Evolutionary conservation across 2,888 invertebrate genomes (phyloP), one percentile per base, ranked within the genome.

Genomic region (Volucella bombylans): DNA sequence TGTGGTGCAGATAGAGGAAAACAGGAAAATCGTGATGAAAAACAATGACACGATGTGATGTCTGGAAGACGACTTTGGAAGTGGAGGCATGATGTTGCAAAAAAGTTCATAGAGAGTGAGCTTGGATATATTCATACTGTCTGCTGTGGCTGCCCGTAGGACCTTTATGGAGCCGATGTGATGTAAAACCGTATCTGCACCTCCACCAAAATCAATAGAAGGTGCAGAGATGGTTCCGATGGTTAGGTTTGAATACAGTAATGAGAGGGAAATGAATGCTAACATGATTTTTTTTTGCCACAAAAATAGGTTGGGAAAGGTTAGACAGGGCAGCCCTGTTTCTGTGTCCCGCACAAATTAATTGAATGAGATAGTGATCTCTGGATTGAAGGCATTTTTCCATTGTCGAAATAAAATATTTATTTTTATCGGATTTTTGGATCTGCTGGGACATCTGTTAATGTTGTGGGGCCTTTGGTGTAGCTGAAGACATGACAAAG

Each of bases 21-120:
- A 41, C 83, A 83, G 74, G 80, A 83, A 80, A 83, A 80, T 80
- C 83, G 83, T 83, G 83, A 83, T 83, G 80, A 74, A 80, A 83
- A 83, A 83, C 83, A 83, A 83, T 83, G 83, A 83, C 83, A 83
- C 83, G 80, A 83, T 71, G 80, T 80, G 83, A 80, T 80, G 83
- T 83, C 83, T 83, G 80, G 80, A 71, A 80, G 80, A 80, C 52
- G 83, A 74, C 79, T 69, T 69, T 49, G 38, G 61, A 61, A 23
- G 4, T 74, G 57, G 52, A 69, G 65, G 59, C 79, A 82, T 82
- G 52, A 73, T 77, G 67, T 65, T 72, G 62, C 18, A 18, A 1
- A 1, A 1, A 18, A 2, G 18, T 18, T 18, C 1, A 18, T 18
- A 18, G 2, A 18, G 18, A 18, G 18, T 18, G 18, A 18, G 23